phyloP scores from a whole-genome alignment of 1,140 invertebrate genomes.

The Bemisia tabaci region DNA sequence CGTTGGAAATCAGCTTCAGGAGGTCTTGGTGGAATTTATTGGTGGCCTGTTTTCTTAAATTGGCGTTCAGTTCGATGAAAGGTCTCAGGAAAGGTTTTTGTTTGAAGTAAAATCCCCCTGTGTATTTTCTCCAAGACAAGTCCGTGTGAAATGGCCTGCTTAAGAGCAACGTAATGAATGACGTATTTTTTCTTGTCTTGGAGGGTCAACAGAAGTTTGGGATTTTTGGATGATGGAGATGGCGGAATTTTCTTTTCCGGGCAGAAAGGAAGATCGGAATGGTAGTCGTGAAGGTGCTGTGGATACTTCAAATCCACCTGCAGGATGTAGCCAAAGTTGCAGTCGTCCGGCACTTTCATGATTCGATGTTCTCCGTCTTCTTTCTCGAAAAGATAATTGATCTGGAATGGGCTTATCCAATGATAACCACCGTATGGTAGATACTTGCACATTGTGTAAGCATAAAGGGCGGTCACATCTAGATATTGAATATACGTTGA shows the following conservation, averaged over 20 bases:
- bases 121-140: slow-evolving; percentile 28
- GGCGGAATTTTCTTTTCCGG: slow-evolving; percentile 21
- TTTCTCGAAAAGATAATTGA: too few relatives aligned
- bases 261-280: slow-evolving; percentile 32
- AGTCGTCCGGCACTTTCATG: slow-evolving; percentile 11
- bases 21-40: slow-evolving; percentile 29
- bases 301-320: slow-evolving; percentile 20
- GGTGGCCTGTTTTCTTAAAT: slow-evolving; percentile 21
- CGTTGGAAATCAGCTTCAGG: slow-evolving; percentile 30
- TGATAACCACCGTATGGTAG: too few relatives aligned
- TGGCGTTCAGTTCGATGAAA: slow-evolving; percentile 28
- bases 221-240: background rate
- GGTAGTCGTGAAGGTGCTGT: slow-evolving; percentile 21
- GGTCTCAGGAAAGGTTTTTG: slow-evolving; percentile 26
- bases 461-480: too few relatives aligned
- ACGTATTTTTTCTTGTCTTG: slow-evolving; percentile 22
- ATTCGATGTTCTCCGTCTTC: too few relatives aligned
- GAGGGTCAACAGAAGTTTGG: slow-evolving; percentile 15
- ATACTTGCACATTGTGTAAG: too few relatives aligned
- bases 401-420: too few relatives aligned
- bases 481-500: too few relatives aligned
- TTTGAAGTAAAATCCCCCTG: slow-evolving; percentile 25
- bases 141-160: slow-evolving; percentile 28
- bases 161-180: slow-evolving; percentile 30
- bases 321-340: slow-evolving; percentile 24